Evolutionary conservation across 2,888 invertebrate species (phyloP).

Genomic region (Heliconius aoede): DNA sequence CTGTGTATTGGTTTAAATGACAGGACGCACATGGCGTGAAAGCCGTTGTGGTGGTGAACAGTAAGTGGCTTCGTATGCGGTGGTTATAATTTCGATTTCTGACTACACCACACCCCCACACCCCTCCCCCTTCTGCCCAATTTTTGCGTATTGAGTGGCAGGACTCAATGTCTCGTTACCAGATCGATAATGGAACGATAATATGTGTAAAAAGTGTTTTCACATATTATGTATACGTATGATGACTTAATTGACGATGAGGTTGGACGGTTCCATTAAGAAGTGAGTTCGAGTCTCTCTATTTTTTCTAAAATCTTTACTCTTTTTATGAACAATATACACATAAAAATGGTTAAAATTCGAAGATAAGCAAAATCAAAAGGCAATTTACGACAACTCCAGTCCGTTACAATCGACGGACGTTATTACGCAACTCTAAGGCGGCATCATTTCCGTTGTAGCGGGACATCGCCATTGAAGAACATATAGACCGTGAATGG

Average conservation of each 20-base stretch:
- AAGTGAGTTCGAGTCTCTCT: not conserved
- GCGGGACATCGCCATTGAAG: conserved; percentile 54
- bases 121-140: too few relatives aligned
- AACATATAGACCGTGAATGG: conserved; percentile 61
- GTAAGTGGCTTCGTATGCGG: not conserved
- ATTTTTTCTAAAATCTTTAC: too few relatives aligned
- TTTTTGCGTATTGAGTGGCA: too few relatives aligned
- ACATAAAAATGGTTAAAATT: not conserved
- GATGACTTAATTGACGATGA: not conserved
- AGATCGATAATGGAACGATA: too few relatives aligned
- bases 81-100: too few relatives aligned
- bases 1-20: conserved; percentile 11
- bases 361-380: conserved; percentile 31
- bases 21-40: conserved; percentile 13
- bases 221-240: not conserved
- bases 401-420: conserved; percentile 24
- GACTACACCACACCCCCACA: too few relatives aligned
- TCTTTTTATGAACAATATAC: not conserved
- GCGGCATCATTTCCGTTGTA: conserved; percentile 56
- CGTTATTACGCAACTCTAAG: conserved; percentile 53
- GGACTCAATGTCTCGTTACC: too few relatives aligned
- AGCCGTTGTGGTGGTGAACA: conserved; percentile 50
- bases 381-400: conserved; percentile 27
- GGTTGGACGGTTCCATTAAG: not conserved
- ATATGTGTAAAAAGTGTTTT: too few relatives aligned